Base-by-base conservation (phyloP, 1,140 invertebrate species). In the Zaprionus capensis region DNA sequence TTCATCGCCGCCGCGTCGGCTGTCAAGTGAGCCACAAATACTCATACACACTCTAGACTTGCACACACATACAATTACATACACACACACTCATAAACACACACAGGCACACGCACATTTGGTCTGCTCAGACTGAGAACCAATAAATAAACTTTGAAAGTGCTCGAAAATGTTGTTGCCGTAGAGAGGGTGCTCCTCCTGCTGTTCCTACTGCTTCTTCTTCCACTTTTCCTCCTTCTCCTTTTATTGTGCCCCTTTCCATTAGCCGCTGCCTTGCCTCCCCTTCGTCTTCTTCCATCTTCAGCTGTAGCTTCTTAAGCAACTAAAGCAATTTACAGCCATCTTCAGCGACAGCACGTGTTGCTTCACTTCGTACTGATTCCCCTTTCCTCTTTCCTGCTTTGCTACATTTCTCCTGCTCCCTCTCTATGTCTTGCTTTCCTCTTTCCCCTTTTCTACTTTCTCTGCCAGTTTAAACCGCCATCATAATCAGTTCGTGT, bases 101-200 rank as follows among this genome's bases (percentile, higher is more conserved):
- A 53, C 2, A 14, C 41, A 59, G 4, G 22, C 6, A 64, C 31
- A 34, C 31, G 31, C 31, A 9, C 31, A 34, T 34, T 34, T 34
- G 9, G 51, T 22, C 14, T n/a, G 15, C 38, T n/a, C 57, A 24
- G 67, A 69, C 59, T 49, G 44, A 70, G 77, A 86, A 86, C 82
- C 85, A 88, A 88, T 88, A 87, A 88, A 87, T 87, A 88, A 90
- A 88, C 81, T 88, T 75, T 80, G 24, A 74, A 88, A 90, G 85
- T 81, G 85, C 78, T 79, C 74, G 75, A 61, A 81, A 78, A 79
- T 82, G 76, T 85, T 44, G 74, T 24, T 64, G 59, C 36, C 34
- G 12, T 14, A 49, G 28, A 63, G 57, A 34, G 59, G 34, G 34
- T 31, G 28, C 9, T 28, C 28, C 31, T 28, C 28, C 31, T 11